Evolutionary conservation across 2,797 vertebrate species (phyloP), one percentile per base, ranked within the genome.

Genomic region (Babyrousa celebensis): DNA sequence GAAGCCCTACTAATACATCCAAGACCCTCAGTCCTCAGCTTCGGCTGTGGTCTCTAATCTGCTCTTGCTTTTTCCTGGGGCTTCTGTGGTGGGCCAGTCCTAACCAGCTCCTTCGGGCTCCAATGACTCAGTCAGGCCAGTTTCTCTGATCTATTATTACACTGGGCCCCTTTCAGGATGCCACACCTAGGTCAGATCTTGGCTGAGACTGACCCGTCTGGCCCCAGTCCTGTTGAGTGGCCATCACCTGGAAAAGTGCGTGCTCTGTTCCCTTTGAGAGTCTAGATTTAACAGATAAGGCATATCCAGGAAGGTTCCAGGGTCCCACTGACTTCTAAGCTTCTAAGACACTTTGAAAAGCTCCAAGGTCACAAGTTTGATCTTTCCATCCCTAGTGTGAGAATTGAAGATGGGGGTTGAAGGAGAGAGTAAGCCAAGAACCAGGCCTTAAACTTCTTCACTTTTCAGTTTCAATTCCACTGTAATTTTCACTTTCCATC

Each of bases 381-480:
- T 52, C 32, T 29, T 91, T 63, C 32, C 21, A 21, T 80, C 89
- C 29, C 72, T 43, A 12, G 5, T 85, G 15, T 1, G 63, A 10
- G n/a, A 32, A 11, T 72, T 77, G 62, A 29, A 89, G 67, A 36
- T 52, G 14, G 32, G 74, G n/a, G 60, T 29, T 29, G 43, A 88
- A 89, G 43, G n/a, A 29, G 7, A 36, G 8, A 25, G 3, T 77
- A 15, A 54, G 27, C 72, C 43, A 43, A 89, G 80, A 83, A 48
- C 14, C 12, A 65, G 82, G 40, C 77, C 20, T 92, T 78, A 17
- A 11, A 23, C 15, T 48, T 79, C 43, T 36, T 48, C 54, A 67
- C n/a, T 78, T 88, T 85, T 75, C 74, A 74, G 7, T 71, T 78
- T 92, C 56, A 75, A n/a, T 89, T 91, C 62, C 92, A 52, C 48